A percentile compares a stretch with the other conserved stretches of the same genome.
Conservation (phyloP, 2,888 invertebrate genomes). For the Tachina fera region DNA sequence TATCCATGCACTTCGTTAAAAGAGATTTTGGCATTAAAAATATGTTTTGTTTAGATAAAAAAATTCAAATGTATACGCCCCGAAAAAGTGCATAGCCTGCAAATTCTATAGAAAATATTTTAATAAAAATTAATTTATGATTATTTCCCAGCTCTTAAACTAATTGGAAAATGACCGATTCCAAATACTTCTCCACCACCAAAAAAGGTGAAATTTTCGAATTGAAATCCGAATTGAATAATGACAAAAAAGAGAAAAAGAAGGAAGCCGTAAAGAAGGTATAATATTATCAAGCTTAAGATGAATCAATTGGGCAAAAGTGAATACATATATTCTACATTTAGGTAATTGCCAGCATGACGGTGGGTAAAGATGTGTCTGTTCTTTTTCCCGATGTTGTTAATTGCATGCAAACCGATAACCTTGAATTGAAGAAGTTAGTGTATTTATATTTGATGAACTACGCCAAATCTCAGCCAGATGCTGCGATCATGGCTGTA, state of each 20-base stretch:
- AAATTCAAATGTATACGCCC: constrained; percentile 53
- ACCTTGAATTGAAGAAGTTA: constrained; percentile 98
- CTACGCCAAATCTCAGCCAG: constrained; percentile 99
- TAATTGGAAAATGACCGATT: constrained; percentile 93
- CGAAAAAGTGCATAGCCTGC: constrained; percentile 21
- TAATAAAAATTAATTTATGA: not conserved
- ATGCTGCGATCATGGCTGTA: constrained; percentile 99
- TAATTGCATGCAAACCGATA: constrained; percentile 99
- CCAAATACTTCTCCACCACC: constrained; percentile 99
- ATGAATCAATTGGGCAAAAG: not conserved
- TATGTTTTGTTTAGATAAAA: not conserved
- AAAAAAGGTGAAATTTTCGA: constrained; percentile 99
- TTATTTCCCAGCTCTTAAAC: constrained; percentile 26
- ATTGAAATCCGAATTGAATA: constrained; percentile 98
- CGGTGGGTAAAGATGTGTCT: constrained; percentile 99
- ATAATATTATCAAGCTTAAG: constrained; percentile 74
- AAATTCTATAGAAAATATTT: not conserved
- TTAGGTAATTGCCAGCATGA: constrained; percentile 99
- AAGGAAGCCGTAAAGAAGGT: constrained; percentile 99
- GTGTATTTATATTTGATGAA: constrained; percentile 99
- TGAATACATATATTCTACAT: constrained; percentile 44
- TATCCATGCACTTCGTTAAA: not conserved
- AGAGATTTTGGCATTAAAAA: not conserved
- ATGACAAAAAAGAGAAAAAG: constrained; percentile 99
- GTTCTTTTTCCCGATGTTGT: constrained; percentile 99